These are phyloP conservation scores for Heliconius himera DNA, from an alignment of 1,140 invertebrate species.

Conservation along the genomic window DNA sequence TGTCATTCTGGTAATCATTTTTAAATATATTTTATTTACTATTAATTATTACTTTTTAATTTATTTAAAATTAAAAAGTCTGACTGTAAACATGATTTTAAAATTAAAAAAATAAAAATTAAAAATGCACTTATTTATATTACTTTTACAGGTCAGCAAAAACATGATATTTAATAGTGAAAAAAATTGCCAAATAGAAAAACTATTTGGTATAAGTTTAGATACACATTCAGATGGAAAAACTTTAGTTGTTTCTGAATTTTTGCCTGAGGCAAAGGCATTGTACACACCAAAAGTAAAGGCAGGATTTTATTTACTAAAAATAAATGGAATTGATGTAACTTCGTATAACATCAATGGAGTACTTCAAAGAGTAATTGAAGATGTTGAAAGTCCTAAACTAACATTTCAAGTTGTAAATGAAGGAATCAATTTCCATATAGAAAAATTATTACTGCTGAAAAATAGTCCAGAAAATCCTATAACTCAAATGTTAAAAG, in stretches of 20 bases:
- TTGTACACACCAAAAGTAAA: constrained; percentile 85
- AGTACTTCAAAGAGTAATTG: constrained; percentile 84
- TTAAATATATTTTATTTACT: not conserved
- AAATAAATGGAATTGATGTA: constrained; percentile 85
- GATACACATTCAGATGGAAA: constrained; percentile 84
- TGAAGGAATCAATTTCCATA: constrained; percentile 53
- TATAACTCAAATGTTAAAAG: constrained; percentile 81
- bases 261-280: constrained; percentile 85
- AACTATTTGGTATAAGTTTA: constrained; percentile 85
- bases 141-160: constrained; percentile 66
- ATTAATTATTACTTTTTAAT: no score
- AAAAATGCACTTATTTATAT: no score
- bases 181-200: constrained; percentile 81
- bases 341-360: constrained; percentile 79
- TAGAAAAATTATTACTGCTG: constrained; percentile 68
- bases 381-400: constrained; percentile 65
- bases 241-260: constrained; percentile 85
- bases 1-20: constrained; percentile 52
- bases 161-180: constrained; percentile 74
- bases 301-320: constrained; percentile 86
- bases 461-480: constrained; percentile 80
- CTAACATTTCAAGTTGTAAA: constrained; percentile 63
- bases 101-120: no score
- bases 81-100: no score
- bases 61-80: no score